phyloP scores from a whole-genome alignment of 2,113 vertebrate species.

The Cheirogaleus medius region DNA sequence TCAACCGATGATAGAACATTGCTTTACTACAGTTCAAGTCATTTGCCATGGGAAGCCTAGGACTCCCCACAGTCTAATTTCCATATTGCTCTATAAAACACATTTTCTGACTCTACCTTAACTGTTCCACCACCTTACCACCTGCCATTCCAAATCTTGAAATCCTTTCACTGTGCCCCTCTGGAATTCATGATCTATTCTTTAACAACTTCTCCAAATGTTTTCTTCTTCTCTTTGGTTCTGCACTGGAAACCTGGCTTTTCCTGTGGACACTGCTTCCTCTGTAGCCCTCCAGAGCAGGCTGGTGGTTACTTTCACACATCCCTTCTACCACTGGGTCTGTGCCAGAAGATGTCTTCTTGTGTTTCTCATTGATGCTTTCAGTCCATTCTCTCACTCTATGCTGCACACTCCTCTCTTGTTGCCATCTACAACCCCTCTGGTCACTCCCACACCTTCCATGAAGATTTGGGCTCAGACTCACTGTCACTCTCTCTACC shows the following conservation, averaged over 20 bases:
- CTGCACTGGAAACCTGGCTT: background rate
- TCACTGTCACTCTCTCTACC: background rate
- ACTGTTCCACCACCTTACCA: background rate
- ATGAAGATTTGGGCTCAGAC: background rate
- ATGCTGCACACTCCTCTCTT: fast-evolving
- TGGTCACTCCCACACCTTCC: background rate
- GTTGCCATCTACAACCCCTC: background rate
- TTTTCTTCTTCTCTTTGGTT: background rate
- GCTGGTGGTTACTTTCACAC: background rate
- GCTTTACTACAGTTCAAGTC: background rate
- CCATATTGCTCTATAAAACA: background rate
- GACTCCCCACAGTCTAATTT: background rate
- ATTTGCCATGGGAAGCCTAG: background rate
- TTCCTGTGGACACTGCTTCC: background rate
- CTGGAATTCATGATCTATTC: background rate
- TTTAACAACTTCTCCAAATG: background rate
- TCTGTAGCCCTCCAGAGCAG: background rate
- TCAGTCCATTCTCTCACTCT: background rate
- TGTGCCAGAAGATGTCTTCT: background rate
- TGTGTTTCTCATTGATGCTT: background rate
- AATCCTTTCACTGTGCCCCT: background rate
- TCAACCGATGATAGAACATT: background rate
- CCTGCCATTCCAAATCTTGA: background rate
- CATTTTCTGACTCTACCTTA: background rate
- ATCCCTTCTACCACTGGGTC: no score